Conservation (phyloP, 1,140 invertebrate species). For the Planococcus citri region DNA sequence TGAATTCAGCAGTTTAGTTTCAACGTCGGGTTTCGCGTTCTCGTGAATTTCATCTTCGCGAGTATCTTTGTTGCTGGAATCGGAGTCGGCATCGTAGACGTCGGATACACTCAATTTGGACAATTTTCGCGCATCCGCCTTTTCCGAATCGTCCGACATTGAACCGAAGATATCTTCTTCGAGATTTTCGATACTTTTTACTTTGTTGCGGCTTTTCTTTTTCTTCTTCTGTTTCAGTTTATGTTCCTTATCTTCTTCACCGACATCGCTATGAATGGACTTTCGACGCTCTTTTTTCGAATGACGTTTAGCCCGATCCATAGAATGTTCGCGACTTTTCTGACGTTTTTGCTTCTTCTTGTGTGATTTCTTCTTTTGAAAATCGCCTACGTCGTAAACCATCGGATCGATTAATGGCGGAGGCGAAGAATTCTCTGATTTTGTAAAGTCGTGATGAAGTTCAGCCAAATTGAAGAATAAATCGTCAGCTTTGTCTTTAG, state of each 20-base stretch:
- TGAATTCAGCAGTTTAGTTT: not conserved
- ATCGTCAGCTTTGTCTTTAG: not conserved
- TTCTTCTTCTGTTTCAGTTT: conserved; percentile 54
- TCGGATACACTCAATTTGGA: conserved; percentile 32
- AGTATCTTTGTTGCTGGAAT: conserved; percentile 27
- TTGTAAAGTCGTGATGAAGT: not conserved
- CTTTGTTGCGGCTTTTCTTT: conserved; percentile 31
- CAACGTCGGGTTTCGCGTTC: not conserved
- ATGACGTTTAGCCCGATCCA: conserved; percentile 31
- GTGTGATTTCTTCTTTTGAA: conserved; percentile 51
- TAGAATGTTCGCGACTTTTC: conserved; percentile 39
- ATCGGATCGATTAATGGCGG: not conserved
- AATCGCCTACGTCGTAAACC: not conserved
- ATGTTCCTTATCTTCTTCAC: conserved; percentile 52
- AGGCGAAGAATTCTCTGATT: not conserved
- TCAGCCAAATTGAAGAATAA: conserved; percentile 7
- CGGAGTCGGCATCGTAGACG: conserved; percentile 34
- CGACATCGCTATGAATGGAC: conserved; percentile 34
- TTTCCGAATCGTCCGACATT: conserved; percentile 46
- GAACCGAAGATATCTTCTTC: conserved; percentile 68
- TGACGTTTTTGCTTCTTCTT: conserved; percentile 70
- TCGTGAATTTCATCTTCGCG: not conserved
- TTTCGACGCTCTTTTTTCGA: conserved; percentile 32
- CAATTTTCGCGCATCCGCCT: conserved; percentile 22
- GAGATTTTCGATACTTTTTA: conserved; percentile 5